Percentiles rank a stretch among this genome's conserved stretches.
Evolutionary conservation across 2,113 vertebrate species (phyloP).

Genomic region (Rhegmatorhina hoffmannsi): DNA sequence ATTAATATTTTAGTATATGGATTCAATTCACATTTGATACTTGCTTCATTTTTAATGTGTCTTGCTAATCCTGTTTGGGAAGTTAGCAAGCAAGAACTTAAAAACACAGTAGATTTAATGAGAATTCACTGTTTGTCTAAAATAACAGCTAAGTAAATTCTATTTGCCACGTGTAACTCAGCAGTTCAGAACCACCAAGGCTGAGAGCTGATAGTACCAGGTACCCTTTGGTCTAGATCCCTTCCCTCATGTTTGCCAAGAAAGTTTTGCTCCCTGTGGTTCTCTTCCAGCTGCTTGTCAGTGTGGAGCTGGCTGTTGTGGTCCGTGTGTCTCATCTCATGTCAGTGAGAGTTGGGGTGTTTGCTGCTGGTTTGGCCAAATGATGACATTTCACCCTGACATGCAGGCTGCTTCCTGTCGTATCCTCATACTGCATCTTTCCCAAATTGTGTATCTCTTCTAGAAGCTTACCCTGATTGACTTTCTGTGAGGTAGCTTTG

Average conservation of each 20-base stretch:
- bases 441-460: not conserved
- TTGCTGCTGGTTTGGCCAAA: not conserved
- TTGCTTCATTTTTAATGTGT: not conserved
- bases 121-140: not conserved
- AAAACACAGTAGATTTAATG: not conserved
- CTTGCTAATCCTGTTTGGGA: not conserved
- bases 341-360: not conserved
- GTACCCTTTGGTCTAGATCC: not conserved
- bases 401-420: not conserved
- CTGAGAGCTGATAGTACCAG: not conserved
- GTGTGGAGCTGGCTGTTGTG: not conserved
- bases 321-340: not conserved
- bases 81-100: not conserved
- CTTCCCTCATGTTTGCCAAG: conserved; percentile 26
- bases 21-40: not conserved
- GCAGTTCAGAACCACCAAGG: not conserved
- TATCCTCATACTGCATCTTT: not conserved
- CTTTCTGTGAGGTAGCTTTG: not conserved
- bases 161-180: not conserved
- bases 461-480: not conserved
- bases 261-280: not conserved
- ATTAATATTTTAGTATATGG: not conserved
- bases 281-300: not conserved
- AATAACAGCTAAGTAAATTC: not conserved
- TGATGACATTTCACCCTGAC: not conserved